phyloP scores from a whole-genome alignment of 2,797 vertebrate species.

The Sparus aurata region DNA sequence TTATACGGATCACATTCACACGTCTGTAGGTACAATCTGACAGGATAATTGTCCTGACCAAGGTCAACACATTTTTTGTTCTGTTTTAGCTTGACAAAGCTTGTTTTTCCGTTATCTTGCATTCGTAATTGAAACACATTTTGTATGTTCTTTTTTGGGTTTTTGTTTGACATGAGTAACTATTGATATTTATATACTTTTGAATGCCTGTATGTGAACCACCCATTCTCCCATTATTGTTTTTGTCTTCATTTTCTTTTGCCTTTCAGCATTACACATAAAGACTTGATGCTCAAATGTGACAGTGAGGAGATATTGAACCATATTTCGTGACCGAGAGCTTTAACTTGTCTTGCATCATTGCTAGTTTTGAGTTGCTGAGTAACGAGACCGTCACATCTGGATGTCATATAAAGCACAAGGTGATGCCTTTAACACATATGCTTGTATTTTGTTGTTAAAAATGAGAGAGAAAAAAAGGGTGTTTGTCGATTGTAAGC shows the following conservation, averaged over 20 bases:
- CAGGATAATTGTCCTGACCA: constrained; percentile 39
- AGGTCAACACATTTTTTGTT: constrained; percentile 43
- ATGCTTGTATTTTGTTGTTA: constrained; percentile 58
- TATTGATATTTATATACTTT: constrained; percentile 58
- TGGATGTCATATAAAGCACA: constrained; percentile 67
- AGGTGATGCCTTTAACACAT: constrained; percentile 68
- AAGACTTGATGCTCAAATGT: constrained; percentile 42
- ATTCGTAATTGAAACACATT: constrained; percentile 47
- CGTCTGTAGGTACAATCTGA: constrained; percentile 24
- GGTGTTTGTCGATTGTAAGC: constrained; percentile 55
- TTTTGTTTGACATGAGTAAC: constrained; percentile 51
- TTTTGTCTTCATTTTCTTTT: constrained; percentile 22
- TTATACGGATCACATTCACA: constrained; percentile 42
- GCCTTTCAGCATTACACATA: constrained; percentile 39
- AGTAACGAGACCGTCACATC: constrained; percentile 37
- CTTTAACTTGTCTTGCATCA: constrained; percentile 63
- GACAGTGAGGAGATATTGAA: constrained; percentile 32
- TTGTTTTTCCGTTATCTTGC: constrained; percentile 37
- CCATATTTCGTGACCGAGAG: constrained; percentile 58
- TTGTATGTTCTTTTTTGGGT: constrained; percentile 33
- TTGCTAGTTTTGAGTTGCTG: constrained; percentile 48
- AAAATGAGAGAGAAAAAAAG: constrained; percentile 37
- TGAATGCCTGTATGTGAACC: constrained; percentile 45
- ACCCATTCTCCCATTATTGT: constrained; percentile 13
- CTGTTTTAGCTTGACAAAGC: constrained; percentile 15